A percentile compares a stretch with the other conserved stretches of the same genome.
Conservation (phyloP, 2,113 vertebrate species). For the Pygathrix nemaeus region DNA sequence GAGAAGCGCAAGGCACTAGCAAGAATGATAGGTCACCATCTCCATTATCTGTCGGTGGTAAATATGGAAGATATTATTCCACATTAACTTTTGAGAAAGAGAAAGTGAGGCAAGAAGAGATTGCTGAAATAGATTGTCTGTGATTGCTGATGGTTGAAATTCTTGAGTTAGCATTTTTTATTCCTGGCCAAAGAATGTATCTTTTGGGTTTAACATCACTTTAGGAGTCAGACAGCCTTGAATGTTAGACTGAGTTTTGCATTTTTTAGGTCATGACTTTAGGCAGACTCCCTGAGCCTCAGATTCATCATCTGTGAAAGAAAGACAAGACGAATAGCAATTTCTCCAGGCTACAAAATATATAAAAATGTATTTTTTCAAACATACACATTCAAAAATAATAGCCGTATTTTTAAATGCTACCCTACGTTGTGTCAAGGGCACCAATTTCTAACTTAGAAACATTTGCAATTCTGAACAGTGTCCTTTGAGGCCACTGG, state of each 20-base stretch:
- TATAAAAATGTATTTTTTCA: neutral
- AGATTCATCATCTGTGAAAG: constrained; percentile 33
- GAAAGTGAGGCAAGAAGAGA: neutral
- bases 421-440: neutral
- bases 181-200: neutral
- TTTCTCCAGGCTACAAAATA: neutral
- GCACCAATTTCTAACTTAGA: neutral
- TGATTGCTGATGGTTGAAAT: neutral
- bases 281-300: neutral
- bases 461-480: neutral
- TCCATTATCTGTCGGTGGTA: neutral
- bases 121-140: fast-evolving
- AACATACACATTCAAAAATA: neutral
- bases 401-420: neutral
- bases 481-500: constrained; percentile 25
- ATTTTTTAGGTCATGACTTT: neutral
- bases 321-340: neutral
- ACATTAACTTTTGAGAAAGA: neutral
- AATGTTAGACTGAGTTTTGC: neutral
- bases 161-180: neutral
- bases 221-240: neutral
- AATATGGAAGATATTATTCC: neutral
- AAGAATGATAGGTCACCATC: neutral
- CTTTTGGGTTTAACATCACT: neutral
- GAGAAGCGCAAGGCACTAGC: neutral